These are phyloP conservation scores for Dendrocincla tyrannina DNA, from an alignment of 2,797 vertebrate genomes.

Conservation along the genomic window DNA sequence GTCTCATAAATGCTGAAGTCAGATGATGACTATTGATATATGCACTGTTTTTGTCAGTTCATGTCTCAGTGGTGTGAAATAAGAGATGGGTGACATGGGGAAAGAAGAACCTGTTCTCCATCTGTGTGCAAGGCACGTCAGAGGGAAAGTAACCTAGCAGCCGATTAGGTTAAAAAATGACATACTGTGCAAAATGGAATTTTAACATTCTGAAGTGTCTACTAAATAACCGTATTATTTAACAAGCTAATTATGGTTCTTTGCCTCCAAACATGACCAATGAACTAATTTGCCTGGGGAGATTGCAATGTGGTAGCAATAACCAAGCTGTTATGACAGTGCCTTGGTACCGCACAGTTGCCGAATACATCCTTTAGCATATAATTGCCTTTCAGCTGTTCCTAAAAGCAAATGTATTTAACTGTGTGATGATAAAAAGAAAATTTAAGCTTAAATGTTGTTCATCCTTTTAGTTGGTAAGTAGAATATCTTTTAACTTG, in stretches of 20 bases:
- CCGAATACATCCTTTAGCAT: not conserved
- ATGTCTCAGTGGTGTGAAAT: constrained; percentile 1
- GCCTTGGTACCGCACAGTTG: not conserved
- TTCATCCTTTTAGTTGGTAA: not conserved
- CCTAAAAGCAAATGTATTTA: not conserved
- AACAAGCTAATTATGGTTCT: constrained; percentile 41
- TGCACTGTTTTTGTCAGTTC: constrained; percentile 16
- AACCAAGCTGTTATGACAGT: constrained; percentile 32
- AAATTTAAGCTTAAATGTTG: not conserved
- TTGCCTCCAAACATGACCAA: constrained; percentile 44
- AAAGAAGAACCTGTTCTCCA: constrained; percentile 31
- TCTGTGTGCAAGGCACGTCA: not conserved
- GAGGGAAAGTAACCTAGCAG: constrained; percentile 13
- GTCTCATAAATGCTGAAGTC: not conserved
- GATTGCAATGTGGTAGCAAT: constrained; percentile 23
- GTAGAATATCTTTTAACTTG: not conserved
- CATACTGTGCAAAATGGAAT: constrained; percentile 13
- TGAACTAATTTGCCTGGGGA: constrained; percentile 19
- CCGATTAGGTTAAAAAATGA: constrained; percentile 11
- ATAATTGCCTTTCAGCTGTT: constrained; percentile 20
- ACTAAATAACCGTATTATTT: constrained; percentile 45
- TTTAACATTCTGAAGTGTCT: not conserved
- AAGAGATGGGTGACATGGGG: not conserved
- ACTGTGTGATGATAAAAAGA: not conserved
- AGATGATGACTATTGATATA: constrained; percentile 4